Conservation (phyloP, 2,888 invertebrate species). For the Malacosoma neustria region DNA sequence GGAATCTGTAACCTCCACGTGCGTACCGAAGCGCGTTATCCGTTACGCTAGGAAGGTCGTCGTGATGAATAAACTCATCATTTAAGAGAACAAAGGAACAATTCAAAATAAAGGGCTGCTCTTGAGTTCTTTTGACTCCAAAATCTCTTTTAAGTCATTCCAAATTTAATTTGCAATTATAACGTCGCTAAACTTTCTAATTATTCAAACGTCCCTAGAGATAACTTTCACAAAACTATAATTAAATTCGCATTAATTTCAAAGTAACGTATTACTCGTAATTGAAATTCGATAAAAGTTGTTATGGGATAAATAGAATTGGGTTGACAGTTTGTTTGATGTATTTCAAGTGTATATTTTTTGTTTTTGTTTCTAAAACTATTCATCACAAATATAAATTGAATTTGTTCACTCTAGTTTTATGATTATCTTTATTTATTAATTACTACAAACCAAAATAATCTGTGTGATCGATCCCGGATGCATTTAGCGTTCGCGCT, state of each 20-base stretch:
- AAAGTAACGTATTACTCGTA: not conserved
- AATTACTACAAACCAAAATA: no score
- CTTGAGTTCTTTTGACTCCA: conserved; percentile 37
- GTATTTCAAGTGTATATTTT: no score
- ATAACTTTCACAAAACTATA: conserved; percentile 1
- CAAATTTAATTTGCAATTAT: conserved; percentile 33
- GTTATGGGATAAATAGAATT: not conserved
- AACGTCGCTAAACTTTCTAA: conserved; percentile 8
- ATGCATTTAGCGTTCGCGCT: no score
- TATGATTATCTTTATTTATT: no score
- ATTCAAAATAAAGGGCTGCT: conserved; percentile 48
- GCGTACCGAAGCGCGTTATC: no score
- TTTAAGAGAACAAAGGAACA: conserved; percentile 47
- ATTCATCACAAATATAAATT: no score
- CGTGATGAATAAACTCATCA: conserved; percentile 45
- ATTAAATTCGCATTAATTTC: conserved; percentile 1
- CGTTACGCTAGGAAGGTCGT: conserved; percentile 29
- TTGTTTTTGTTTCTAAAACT: no score
- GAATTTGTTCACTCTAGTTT: no score
- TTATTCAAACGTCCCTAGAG: not conserved
- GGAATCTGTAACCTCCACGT: no score
- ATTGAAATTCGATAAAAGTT: not conserved
- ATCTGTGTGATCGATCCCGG: no score
- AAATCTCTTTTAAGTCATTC: conserved; percentile 29
- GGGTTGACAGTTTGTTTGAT: not conserved